Conservation (phyloP, 1,140 invertebrate species). For the Drosophila funebris region DNA sequence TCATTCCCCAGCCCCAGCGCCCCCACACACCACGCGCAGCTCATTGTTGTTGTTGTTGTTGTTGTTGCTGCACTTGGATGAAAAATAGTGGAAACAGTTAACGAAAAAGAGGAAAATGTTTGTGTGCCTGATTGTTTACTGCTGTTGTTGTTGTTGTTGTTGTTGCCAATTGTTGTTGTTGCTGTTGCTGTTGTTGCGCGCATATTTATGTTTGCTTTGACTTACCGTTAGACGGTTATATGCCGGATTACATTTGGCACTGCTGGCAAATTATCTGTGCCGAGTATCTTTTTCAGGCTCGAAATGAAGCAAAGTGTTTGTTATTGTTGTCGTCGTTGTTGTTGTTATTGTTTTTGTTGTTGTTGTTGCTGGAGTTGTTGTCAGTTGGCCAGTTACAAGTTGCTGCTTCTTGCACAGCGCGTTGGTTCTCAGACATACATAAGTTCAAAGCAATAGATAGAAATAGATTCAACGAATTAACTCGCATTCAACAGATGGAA, state of each 20-base stretch:
- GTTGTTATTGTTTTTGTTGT: conserved; percentile 10
- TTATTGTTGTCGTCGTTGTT: conserved; percentile 12
- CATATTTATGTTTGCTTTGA: conserved; percentile 79
- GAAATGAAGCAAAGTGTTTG: conserved; percentile 37
- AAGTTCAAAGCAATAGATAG: not conserved
- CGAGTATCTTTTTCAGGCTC: conserved; percentile 46
- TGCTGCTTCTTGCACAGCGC: conserved; percentile 17
- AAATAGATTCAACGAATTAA: not conserved
- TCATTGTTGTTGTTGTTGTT: conserved; percentile 42
- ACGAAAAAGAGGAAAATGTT: conserved; percentile 70
- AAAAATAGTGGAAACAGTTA: conserved; percentile 78
- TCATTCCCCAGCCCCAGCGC: not conserved
- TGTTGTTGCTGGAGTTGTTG: conserved; percentile 8
- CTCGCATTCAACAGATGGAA: not conserved
- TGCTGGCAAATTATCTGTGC: conserved; percentile 78
- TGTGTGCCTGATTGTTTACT: conserved; percentile 66
- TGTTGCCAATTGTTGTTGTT: conserved; percentile 39
- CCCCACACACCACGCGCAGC: not conserved
- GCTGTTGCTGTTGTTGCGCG: conserved; percentile 56
- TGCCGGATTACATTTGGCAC: conserved; percentile 78
- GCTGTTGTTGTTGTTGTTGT: conserved; percentile 43
- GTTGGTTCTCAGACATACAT: conserved; percentile 18
- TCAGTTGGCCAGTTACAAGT: conserved; percentile 3
- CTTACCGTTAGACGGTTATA: conserved; percentile 80
- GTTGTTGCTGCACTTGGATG: conserved; percentile 61